Evolutionary conservation across 2,113 vertebrate species (phyloP).

Genomic region (Ibidorhyncha struthersii): DNA sequence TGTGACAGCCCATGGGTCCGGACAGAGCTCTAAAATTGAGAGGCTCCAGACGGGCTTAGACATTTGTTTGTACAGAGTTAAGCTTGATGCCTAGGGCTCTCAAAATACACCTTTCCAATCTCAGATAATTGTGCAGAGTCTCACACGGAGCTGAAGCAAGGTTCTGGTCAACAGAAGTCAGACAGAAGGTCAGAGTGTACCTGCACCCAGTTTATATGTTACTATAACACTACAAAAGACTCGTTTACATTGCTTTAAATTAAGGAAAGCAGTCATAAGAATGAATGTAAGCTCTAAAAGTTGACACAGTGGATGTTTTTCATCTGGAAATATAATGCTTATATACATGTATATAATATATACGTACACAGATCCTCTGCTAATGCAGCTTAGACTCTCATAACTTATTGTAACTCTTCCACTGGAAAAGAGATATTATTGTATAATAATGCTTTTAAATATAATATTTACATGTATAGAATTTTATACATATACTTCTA

Average conservation of each 20-base stretch:
- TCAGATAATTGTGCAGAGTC: neutral
- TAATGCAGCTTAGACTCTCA: neutral
- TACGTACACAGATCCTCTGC: neutral
- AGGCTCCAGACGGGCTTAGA: neutral
- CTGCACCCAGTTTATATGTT: neutral
- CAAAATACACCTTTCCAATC: neutral
- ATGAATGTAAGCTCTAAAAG: neutral
- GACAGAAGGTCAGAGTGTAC: neutral
- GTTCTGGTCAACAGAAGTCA: neutral
- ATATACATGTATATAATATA: neutral
- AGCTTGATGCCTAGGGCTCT: neutral
- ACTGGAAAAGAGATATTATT: neutral
- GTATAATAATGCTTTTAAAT: neutral
- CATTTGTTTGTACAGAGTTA: neutral
- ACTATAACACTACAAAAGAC: neutral
- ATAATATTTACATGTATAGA: neutral
- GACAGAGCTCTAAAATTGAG: neutral
- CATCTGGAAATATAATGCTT: neutral
- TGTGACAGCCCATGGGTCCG: neutral
- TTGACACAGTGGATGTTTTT: neutral
- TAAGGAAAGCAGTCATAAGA: neutral
- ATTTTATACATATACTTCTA: neutral
- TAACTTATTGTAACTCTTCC: neutral
- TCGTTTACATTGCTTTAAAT: neutral
- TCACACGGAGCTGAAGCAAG: neutral